A percentile compares a stretch with the other conserved stretches of the same genome.
Evolutionary conservation across 2,797 vertebrate genomes (phyloP).

Genomic region (Leptoclinus maculatus): DNA sequence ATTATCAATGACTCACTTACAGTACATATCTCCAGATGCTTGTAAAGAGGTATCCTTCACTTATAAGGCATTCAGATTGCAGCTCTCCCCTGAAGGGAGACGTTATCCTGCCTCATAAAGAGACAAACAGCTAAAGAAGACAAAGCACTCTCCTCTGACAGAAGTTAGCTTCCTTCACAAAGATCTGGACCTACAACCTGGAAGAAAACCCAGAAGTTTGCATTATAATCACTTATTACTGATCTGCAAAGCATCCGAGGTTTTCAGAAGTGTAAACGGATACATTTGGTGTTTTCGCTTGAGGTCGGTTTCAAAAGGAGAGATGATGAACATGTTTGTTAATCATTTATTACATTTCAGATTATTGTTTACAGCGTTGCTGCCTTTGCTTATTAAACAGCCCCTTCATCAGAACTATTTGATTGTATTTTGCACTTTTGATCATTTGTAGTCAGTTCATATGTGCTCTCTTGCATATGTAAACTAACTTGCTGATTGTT

Average conservation of each 20-base stretch:
- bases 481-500: background rate
- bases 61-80: conserved; percentile 34
- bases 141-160: conserved; percentile 1
- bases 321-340: background rate
- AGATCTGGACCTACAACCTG: background rate
- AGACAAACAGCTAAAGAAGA: background rate
- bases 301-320: conserved; percentile 3
- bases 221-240: background rate
- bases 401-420: background rate
- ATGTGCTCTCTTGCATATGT: background rate
- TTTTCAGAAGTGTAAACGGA: background rate
- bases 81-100: conserved; percentile 38
- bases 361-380: background rate
- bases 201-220: background rate
- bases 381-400: background rate
- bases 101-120: conserved; percentile 37
- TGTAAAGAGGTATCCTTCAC: conserved; percentile 12
- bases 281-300: background rate
- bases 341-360: background rate
- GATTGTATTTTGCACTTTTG: background rate
- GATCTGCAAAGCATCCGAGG: background rate
- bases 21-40: background rate
- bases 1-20: background rate
- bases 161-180: conserved; percentile 2
- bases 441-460: background rate